phyloP scores from a whole-genome alignment of 2,797 vertebrate species.

The Scomberomorus guttatus region DNA sequence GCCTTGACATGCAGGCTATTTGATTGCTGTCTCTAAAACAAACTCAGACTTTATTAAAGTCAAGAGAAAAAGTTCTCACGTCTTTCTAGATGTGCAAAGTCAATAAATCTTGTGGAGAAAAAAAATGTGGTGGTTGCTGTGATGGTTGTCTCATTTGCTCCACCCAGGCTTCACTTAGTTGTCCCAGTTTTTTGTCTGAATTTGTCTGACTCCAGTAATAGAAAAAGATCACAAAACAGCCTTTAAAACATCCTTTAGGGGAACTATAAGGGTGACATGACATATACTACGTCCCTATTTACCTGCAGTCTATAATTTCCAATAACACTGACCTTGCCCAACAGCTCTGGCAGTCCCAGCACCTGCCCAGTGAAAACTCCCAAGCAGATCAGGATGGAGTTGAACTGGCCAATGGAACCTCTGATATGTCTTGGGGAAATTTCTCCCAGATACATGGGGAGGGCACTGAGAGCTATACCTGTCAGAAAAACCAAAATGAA shows the following conservation, averaged over 20 bases:
- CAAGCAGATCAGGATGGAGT: constrained; percentile 94
- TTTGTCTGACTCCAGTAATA: neutral
- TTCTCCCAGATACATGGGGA: constrained; percentile 97
- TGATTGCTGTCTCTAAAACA: neutral
- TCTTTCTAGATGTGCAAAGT: neutral
- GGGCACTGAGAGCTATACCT: constrained; percentile 93
- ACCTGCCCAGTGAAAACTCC: constrained; percentile 94
- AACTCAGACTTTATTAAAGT: neutral
- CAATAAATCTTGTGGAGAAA: constrained; percentile 1
- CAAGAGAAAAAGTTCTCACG: neutral
- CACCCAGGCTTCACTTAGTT: neutral
- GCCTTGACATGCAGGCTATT: neutral
- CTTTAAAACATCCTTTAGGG: neutral
- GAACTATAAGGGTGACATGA: neutral
- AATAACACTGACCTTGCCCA: constrained; percentile 89
- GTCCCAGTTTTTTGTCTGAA: neutral
- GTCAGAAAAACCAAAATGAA: constrained; percentile 24
- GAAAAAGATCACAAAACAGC: neutral
- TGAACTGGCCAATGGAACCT: constrained; percentile 93
- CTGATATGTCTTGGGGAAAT: constrained; percentile 93
- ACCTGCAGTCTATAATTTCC: neutral
- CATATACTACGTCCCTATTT: neutral
- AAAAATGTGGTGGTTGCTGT: neutral
- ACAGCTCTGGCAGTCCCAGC: constrained; percentile 92
- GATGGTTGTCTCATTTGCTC: neutral